These are phyloP conservation scores for Nannobrachium achirus DNA, from an alignment of 2,113 vertebrate species.

Conservation along the genomic window DNA sequence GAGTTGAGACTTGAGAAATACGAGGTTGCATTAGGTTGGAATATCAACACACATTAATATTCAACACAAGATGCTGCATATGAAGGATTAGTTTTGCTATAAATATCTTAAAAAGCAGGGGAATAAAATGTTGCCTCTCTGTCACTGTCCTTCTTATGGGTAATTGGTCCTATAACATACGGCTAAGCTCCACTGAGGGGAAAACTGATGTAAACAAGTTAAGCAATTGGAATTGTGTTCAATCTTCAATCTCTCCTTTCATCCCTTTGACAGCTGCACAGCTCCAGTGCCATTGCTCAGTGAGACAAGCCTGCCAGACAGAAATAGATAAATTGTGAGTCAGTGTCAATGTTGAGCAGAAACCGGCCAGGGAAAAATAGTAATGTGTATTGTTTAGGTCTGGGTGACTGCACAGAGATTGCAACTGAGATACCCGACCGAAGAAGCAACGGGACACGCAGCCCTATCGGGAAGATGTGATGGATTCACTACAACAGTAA, in stretches of 20 bases:
- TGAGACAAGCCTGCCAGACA: conserved; percentile 60
- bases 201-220: conserved; percentile 56
- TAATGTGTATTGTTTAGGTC: conserved; percentile 45
- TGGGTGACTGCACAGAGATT: conserved; percentile 48
- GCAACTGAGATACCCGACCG: neutral
- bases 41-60: conserved; percentile 49
- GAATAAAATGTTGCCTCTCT: conserved; percentile 19
- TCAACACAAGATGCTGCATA: conserved; percentile 32
- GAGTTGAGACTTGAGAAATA: conserved; percentile 16
- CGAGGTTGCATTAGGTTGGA: conserved; percentile 19
- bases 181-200: conserved; percentile 45
- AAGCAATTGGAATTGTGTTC: conserved; percentile 55
- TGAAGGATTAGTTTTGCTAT: conserved; percentile 50
- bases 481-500: conserved; percentile 16
- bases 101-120: conserved; percentile 32
- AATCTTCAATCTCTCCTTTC: conserved; percentile 62
- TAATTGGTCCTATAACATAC: conserved; percentile 62
- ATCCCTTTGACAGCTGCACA: conserved; percentile 68
- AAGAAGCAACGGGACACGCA: neutral
- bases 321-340: conserved; percentile 66
- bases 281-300: conserved; percentile 45
- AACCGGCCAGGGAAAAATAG: conserved; percentile 40
- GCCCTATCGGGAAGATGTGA: conserved; percentile 22
- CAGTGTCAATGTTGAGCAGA: conserved; percentile 58
- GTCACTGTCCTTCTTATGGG: conserved; percentile 37